A percentile compares a stretch with the other conserved stretches of the same genome.
phyloP scores from a whole-genome alignment of 2,797 vertebrate genomes.

The Halcyon chelicuti region DNA sequence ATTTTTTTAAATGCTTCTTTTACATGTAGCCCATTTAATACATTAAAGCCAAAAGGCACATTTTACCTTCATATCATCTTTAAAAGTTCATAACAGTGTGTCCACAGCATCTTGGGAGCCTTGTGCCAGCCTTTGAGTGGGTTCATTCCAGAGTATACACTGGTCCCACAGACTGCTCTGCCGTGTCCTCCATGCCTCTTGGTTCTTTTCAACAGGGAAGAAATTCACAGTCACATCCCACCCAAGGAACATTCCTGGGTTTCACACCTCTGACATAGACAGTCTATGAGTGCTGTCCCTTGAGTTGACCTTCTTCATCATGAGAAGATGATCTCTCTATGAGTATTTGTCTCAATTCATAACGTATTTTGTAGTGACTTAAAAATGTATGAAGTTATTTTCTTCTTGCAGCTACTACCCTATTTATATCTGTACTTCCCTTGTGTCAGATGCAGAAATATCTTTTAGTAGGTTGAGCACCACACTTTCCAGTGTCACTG shows the following conservation, averaged over 20 bases:
- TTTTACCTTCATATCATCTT: neutral
- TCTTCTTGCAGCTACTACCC: neutral
- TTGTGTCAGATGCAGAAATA: constrained; percentile 9
- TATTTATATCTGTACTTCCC: constrained; percentile 3
- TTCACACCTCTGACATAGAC: neutral
- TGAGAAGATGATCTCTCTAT: neutral
- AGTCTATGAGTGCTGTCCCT: neutral
- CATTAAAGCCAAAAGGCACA: neutral
- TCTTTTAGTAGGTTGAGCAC: neutral
- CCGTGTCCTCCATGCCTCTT: neutral
- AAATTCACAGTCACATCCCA: neutral
- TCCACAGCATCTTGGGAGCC: neutral
- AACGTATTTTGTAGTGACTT: neutral
- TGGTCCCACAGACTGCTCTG: neutral
- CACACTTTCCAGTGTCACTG: constrained; percentile 40
- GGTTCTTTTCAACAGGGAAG: neutral
- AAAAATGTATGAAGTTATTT: neutral
- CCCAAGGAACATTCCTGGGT: neutral
- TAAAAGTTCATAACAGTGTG: neutral
- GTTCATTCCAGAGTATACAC: neutral
- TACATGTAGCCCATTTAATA: neutral
- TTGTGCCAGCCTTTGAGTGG: neutral
- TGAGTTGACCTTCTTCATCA: neutral
- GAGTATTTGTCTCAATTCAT: neutral
- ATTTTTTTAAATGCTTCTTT: neutral